These are phyloP conservation scores for Lepilemur septentrionalis DNA, from an alignment of 2,797 vertebrate species.

Conservation along the genomic window DNA sequence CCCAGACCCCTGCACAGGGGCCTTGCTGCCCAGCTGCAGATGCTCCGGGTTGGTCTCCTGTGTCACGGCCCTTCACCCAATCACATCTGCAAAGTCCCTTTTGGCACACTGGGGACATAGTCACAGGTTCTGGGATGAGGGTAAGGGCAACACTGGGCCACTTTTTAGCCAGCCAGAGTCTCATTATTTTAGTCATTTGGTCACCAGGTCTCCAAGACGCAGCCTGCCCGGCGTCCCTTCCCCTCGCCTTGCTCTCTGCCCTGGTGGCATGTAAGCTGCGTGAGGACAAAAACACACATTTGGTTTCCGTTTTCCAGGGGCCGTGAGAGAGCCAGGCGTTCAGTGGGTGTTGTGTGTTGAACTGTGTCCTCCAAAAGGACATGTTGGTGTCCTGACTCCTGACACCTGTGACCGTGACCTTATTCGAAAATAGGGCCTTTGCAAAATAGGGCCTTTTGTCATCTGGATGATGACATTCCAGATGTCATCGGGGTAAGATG, in stretches of 20 bases:
- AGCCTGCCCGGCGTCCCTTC: background rate
- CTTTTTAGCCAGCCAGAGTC: background rate
- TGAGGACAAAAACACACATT: background rate
- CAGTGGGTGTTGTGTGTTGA: background rate
- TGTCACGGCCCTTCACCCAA: background rate
- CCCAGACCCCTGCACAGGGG: background rate
- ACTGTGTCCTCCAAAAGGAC: background rate
- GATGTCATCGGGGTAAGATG: too few species aligned
- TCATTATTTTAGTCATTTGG: background rate
- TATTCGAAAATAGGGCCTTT: background rate
- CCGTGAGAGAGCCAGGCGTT: background rate
- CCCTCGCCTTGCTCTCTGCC: background rate
- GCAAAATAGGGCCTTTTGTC: too few species aligned
- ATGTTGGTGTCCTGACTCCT: background rate
- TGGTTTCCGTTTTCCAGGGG: background rate
- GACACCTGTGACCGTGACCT: background rate
- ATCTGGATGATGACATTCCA: too few species aligned
- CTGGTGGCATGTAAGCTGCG: background rate
- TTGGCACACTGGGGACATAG: rapidly evolving
- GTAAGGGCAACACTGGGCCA: background rate
- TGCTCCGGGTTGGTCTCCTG: background rate
- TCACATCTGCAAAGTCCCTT: background rate
- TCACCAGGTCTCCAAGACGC: background rate
- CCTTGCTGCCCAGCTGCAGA: too few species aligned
- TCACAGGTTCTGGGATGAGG: background rate